Evolutionary conservation across 2,113 vertebrate genomes (phyloP), one percentile per base, ranked within the genome.

Genomic region (Gymnarchus niloticus): DNA sequence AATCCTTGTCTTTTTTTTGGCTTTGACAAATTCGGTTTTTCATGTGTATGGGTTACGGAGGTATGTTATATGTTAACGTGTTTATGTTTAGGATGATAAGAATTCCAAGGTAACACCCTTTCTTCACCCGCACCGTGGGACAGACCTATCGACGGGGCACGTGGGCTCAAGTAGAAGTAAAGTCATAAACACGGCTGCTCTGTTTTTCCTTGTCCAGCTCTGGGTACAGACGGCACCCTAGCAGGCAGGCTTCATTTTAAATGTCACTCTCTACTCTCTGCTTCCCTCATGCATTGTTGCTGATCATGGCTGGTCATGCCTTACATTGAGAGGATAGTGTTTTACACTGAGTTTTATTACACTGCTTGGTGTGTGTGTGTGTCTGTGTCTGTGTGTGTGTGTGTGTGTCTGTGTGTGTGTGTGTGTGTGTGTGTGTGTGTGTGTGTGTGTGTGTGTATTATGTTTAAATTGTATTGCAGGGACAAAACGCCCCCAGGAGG

Each of bases 341-440:
- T 56, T 28, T 10, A 7, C n/a, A 37, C 8, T 41, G 9, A 1
- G 33, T 65, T 65, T 41, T 82, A 57, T 59, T n/a, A 14, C 0
- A 7, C 56, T 65, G 57, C 9, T 28, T 65, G 9, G 37, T n/a
- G n/a, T n/a, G n/a, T n/a, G 21, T 80, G 14, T 0, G 6, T 76
- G 10, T 76, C 5, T 57, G 6, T 17, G 7, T 48, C 14, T 52
- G 51, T 12, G 5, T n/a, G 3, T 25, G 10, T 61, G 41, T 49
- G 33, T 48, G 19, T 48, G 41, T 78, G 77, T n/a, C 21, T 48
- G 28, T 77, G 28, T 44, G 37, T 44, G 28, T 37, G 28, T 44
- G 73, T 77, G 73, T 77, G 69, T 76, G 69, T 76, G 69, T 41
- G 28, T 76, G 21, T 80, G 76, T 80, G 41, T 21, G 59, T 25